Conservation (phyloP, 2,113 vertebrate species). For the Mungos mungo region DNA sequence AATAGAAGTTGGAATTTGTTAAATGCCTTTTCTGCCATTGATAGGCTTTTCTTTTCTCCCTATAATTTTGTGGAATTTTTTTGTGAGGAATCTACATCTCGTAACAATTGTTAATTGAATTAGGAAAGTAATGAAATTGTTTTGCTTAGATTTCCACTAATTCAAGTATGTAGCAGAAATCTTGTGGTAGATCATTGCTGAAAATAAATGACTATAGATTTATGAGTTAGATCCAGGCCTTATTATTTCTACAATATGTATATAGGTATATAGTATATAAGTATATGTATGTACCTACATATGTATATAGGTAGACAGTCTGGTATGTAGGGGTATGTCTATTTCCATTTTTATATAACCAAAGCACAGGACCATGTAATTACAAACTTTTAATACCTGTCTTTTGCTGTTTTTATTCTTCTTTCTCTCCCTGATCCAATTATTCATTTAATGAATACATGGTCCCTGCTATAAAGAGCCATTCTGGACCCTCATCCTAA, state of each 20-base stretch:
- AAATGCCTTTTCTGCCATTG: neutral
- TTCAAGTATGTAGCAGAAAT: neutral
- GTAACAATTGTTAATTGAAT: neutral
- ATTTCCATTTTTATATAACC: neutral
- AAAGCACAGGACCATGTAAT: neutral
- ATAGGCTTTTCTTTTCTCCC: neutral
- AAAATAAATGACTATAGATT: neutral
- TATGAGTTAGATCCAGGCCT: neutral
- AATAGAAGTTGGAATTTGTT: neutral
- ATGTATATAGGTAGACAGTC: too few species aligned
- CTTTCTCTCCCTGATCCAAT: neutral
- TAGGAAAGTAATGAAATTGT: neutral
- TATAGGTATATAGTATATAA: too few species aligned
- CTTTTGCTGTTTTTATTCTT: neutral
- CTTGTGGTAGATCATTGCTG: neutral
- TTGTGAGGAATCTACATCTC: neutral
- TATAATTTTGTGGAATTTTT: neutral
- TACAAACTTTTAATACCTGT: neutral
- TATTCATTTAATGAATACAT: neutral
- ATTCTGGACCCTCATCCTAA: neutral
- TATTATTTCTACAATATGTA: neutral
- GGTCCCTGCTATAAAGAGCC: neutral
- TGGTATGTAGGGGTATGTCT: neutral
- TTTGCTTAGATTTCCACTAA: slow-evolving; percentile 10
- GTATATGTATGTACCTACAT: neutral